Evolutionary conservation across 2,888 invertebrate species (phyloP), one percentile per base, ranked within the genome.

Genomic region (Xestia c-nigrum): DNA sequence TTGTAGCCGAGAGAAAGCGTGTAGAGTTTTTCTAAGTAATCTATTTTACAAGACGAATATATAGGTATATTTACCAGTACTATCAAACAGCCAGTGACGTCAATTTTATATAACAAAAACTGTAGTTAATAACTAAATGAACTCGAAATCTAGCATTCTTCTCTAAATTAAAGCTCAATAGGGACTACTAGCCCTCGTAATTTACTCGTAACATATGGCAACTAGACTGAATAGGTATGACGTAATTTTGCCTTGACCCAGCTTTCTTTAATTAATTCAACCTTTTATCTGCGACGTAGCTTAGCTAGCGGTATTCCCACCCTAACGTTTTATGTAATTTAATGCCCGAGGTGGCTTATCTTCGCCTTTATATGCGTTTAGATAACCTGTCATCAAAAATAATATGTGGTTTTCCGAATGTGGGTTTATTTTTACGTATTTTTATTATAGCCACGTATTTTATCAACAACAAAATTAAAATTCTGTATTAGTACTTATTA

Each of bases 211-310:
- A 38, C 72, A 72, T 50, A 69, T 78, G 43, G 52, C 47, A 68
- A 57, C 63, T 63, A 81, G 67, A 64, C 74, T 67, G 70, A 47
- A 59, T 50, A 78, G 40, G 74, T 24, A 50, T 84, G 79, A 80
- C 66, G 84, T 81, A 81, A 84, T 63, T 73, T 84, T 64, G 70
- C 85, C 85, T 84, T 80, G 82, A 80, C 85, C 80, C 80, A 70
- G 21, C 67, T 85, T 80, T 80, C 74, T 80, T 80, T 82, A 82
- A 82, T 82, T 82, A 80, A 84, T 74, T 61, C 81, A 59, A 65
- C 59, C 80, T 84, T 84, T 84, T 84, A 84, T 82, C 85, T 80
- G 31, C 68, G 38, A 50, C 69, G 72, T 57, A 59, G 72, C 66
- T 70, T 69, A 72, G 71, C 64, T 16, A 72, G 70, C 75, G 19